Conservation (phyloP, 2,113 vertebrate species). For the Leptodactylus fuscus region DNA sequence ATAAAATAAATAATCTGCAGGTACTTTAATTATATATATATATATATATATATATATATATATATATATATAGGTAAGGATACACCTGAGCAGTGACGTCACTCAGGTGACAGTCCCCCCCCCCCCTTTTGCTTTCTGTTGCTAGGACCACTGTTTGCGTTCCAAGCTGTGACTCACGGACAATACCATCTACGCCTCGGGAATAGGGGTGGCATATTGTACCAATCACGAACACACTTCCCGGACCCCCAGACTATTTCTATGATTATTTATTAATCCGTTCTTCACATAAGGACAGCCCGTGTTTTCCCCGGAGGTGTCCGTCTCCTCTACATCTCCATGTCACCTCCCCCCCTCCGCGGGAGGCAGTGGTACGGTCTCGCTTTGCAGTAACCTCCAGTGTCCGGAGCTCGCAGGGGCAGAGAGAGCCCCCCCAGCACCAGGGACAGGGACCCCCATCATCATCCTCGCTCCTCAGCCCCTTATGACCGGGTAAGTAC, state of each 20-base stretch:
- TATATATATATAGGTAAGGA: too few species aligned
- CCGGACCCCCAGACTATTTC: background rate
- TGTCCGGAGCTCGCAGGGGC: conserved; percentile 5
- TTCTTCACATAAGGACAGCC: background rate
- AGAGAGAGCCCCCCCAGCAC: background rate
- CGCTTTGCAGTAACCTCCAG: conserved; percentile 39
- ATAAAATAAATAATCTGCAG: too few species aligned
- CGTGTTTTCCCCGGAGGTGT: background rate
- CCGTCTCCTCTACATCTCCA: background rate
- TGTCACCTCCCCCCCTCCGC: background rate
- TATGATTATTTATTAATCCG: background rate
- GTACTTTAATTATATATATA: too few species aligned
- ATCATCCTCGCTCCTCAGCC: background rate
- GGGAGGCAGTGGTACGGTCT: conserved; percentile 13
- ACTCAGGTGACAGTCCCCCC: background rate
- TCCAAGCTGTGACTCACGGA: conserved; percentile 26
- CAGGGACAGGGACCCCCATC: background rate
- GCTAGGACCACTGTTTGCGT: conserved; percentile 44
- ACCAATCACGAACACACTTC: too few species aligned
- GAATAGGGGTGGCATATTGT: background rate
- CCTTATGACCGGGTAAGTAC: background rate
- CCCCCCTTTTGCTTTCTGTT: background rate
- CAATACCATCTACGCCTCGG: background rate
- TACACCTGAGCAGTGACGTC: conserved; percentile 12
- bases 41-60: too few species aligned